A percentile compares a stretch with the other conserved stretches of the same genome.
Conservation (phyloP, 2,888 invertebrate species). For the Xanthia togata region DNA sequence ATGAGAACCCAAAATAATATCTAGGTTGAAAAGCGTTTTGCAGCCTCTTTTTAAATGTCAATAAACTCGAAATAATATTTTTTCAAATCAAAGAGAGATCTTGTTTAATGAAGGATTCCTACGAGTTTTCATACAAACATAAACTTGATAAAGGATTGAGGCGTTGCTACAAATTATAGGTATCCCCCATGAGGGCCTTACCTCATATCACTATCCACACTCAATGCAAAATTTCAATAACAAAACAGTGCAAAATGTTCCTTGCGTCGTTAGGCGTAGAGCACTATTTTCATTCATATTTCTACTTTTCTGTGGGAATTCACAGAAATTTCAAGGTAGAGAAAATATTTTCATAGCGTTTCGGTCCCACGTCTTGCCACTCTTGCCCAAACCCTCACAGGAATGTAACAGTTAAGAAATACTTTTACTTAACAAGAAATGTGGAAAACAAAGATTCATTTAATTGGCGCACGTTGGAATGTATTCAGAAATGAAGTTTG, state of each 20-base stretch:
- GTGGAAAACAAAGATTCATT: conserved; percentile 57
- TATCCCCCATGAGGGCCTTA: not conserved
- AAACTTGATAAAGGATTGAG: not conserved
- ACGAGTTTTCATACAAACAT: not conserved
- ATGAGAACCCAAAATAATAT: not conserved
- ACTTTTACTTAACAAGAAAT: conserved; percentile 59
- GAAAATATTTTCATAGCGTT: conserved; percentile 65
- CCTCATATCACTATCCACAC: conserved; percentile 19
- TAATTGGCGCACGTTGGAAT: conserved; percentile 59
- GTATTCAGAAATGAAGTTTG: conserved; percentile 50
- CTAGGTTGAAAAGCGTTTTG: not conserved
- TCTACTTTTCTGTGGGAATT: conserved; percentile 22
- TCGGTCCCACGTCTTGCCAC: conserved; percentile 39
- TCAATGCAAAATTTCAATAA: conserved; percentile 25
- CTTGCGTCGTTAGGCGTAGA: conserved; percentile 43
- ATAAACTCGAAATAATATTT: not conserved
- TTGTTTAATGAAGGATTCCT: not conserved
- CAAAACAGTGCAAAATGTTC: conserved; percentile 39
- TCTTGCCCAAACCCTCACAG: conserved; percentile 39
- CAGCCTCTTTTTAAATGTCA: not conserved
- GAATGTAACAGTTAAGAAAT: conserved; percentile 64
- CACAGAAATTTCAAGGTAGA: conserved; percentile 48
- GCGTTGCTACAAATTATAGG: not conserved
- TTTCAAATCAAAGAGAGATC: not conserved
- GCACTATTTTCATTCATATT: conserved; percentile 53